Base-by-base conservation (phyloP, 2,888 invertebrate genomes). In the Apocheima hispidaria region DNA sequence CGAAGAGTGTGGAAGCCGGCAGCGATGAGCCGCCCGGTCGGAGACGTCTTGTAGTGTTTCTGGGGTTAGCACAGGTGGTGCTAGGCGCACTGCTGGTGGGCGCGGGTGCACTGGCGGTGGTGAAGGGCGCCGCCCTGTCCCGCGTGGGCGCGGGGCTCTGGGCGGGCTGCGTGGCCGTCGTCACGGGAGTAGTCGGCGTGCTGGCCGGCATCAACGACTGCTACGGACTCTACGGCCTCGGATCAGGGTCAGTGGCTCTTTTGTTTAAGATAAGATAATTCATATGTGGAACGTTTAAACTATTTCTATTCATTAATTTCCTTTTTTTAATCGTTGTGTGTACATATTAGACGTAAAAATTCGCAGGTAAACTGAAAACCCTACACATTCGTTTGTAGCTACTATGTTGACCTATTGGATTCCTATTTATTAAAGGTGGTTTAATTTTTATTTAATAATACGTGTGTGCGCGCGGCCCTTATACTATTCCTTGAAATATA, bases 81-180 rank as follows among this genome's bases (percentile, higher is more conserved):
- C 92, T 95, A 54, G 95, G 95, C 14, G 88, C 95, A 60, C 82
- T 94, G 70, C 87, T 95, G 84, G 93, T 94, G 66, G 94, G 94
- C 4, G 94, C 94, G 60, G 95, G 95, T 1, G 94, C 95, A 20
- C 77, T 94, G 66, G 95, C 94, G 2, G 92, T 95, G 67, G 93
- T 94, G 67, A 94, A 95, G 78, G 94, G 94, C 44, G 94, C 95
- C 44, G 89, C 93, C 63, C 81, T 93, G 66, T 87, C 94, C 28
- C 80, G 93, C 53, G 94, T 94, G 26, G 95, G 95, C 20, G 95
- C 95, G 1, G 95, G 95, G 2, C 88, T 95, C 56, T 95, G 95
- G 95, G 94, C 95, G 44, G 95, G 95, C 18, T 93, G 94, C 64
- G 87, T 94, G 38, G 94, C 95, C 9, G 93, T 95, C 14, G 93